Evolutionary conservation across 2,888 invertebrate species (phyloP), one percentile per base, ranked within the genome.

Genomic region (Dicyrtomina minuta): DNA sequence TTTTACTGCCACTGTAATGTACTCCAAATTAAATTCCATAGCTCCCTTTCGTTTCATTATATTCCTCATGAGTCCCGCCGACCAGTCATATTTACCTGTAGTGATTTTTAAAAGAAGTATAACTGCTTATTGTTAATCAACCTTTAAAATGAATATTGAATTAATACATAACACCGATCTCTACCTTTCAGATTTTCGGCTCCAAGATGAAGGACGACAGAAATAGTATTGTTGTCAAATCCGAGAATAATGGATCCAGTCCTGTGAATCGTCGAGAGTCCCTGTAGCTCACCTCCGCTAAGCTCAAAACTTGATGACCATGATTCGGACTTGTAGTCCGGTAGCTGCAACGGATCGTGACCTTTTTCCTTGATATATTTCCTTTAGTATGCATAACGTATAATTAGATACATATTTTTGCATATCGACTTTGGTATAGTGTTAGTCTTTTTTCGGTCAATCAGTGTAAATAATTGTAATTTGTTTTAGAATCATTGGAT

Each of bases 231-330:
- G 74, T 92, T 90, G 77, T 87, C 86, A 84, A 93, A 86, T 75
- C 86, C 86, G 10, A 77, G 53, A 0, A 87, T 86, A 65, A 93
- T 88, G 78, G 92, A 89, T 0, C 91, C 92, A 41, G 90, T 89
- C 62, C 93, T 86, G 81, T 92, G 90, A 79, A 95, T 89, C 4
- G 91, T 90, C 0, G 92, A 89, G 65, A 91, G 81, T 0, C 94
- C 94, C 43, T 86, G 87, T 15, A 93, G 80, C 88, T 90, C 90
- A 0, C 92, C 92, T 74, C 92, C 87, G 0, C 86, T 84, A 73
- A 92, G 84, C 60, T 87, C 86, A 0, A 92, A 83, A 44, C 66
- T 68, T 17, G 74, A 72, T 17, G 74, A 70, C 75, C 75, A 75
- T 17, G 73, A 53, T 6, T 66, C 49, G 17, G 66, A 17, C n/a